phyloP scores from a whole-genome alignment of 2,113 vertebrate species.

The Neopipo cinnamomea region DNA sequence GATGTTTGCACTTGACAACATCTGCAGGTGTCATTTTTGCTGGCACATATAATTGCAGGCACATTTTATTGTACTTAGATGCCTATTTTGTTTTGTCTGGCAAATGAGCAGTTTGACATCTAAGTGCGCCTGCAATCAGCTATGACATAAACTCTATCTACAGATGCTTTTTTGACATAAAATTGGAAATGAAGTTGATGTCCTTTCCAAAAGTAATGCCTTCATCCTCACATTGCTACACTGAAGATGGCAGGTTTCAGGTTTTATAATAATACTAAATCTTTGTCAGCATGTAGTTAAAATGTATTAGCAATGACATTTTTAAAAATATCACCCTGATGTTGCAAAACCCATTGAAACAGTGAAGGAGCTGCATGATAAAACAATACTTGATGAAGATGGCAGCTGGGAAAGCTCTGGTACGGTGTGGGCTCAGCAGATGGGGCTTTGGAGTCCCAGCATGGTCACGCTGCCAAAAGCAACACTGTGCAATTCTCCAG shows the following conservation, averaged over 20 bases:
- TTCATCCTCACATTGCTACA: neutral
- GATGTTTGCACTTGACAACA: neutral
- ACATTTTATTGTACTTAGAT: slow-evolving; percentile 12
- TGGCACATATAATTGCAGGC: neutral
- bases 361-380: neutral
- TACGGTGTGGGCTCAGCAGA: neutral
- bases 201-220: neutral
- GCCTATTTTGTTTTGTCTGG: slow-evolving; percentile 9
- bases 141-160: neutral
- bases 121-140: neutral
- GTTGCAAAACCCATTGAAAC: neutral
- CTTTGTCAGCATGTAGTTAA: neutral
- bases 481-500: neutral
- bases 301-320: neutral
- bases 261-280: neutral
- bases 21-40: slow-evolving; percentile 7
- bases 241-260: neutral
- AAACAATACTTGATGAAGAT: neutral
- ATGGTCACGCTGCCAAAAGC: neutral
- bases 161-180: neutral
- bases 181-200: neutral
- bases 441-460: neutral
- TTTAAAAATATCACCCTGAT: neutral
- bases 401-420: neutral
- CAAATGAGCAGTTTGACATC: neutral